Evolutionary conservation across 2,113 vertebrate genomes (phyloP).

Genomic region (Plecturocebus donacophilus): DNA sequence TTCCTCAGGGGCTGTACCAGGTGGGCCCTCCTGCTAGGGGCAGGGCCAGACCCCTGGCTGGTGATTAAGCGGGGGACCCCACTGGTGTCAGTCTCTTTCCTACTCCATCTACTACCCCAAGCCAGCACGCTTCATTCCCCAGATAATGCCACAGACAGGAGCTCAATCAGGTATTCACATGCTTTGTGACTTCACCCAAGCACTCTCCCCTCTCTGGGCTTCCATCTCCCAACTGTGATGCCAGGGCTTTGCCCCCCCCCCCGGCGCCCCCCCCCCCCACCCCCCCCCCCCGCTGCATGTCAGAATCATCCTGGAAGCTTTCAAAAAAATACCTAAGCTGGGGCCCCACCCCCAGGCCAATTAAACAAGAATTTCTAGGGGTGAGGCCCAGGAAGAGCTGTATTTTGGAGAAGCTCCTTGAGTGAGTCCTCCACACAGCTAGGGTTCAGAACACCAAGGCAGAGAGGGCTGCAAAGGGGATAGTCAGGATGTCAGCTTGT

Average conservation of each 20-base stretch:
- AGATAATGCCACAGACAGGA: neutral
- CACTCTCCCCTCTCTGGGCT: neutral
- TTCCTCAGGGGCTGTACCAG: neutral
- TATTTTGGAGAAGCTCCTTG: neutral
- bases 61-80: neutral
- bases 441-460: neutral
- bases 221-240: neutral
- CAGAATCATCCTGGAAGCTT: slow-evolving; percentile 15
- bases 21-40: neutral
- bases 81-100: neutral
- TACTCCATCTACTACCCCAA: neutral
- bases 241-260: neutral
- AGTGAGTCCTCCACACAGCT: neutral
- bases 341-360: neutral
- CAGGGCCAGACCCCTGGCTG: neutral
- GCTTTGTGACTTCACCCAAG: neutral
- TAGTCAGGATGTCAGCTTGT: neutral
- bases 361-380: neutral
- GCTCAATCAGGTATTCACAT: neutral
- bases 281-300: neutral
- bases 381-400: neutral
- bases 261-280: no score
- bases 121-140: no score
- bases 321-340: neutral
- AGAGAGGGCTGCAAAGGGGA: neutral